A percentile compares a stretch with the other conserved stretches of the same genome.
phyloP scores from a whole-genome alignment of 2,113 vertebrate genomes.

The Bubo blakistoni region DNA sequence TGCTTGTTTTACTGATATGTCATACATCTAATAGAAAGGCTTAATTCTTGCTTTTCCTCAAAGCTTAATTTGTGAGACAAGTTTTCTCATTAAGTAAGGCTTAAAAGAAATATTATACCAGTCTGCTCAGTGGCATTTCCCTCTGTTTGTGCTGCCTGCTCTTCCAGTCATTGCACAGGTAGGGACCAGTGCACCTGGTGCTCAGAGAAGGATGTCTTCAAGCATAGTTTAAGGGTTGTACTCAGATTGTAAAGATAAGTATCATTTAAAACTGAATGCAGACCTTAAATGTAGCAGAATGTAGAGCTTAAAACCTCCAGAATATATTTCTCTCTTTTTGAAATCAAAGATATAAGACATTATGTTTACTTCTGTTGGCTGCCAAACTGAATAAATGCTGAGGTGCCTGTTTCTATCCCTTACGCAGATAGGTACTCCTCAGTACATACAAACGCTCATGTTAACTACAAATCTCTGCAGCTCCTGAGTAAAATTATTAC shows the following conservation, averaged over 20 bases:
- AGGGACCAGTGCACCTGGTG: background rate
- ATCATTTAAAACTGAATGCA: background rate
- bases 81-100: background rate
- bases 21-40: background rate
- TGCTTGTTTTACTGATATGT: background rate
- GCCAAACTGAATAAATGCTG: background rate
- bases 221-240: background rate
- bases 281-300: background rate
- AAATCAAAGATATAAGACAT: background rate
- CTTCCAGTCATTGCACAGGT: background rate
- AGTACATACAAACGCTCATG: background rate
- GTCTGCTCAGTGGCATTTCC: background rate
- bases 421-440: background rate
- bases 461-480: background rate
- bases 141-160: background rate
- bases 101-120: background rate
- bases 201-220: background rate
- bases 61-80: background rate
- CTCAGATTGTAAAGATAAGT: background rate
- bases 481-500: background rate
- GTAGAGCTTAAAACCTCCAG: background rate
- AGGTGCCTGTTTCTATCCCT: background rate
- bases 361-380: background rate
- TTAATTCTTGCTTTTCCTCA: background rate
- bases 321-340: background rate